Evolutionary conservation across 1,140 invertebrate species (phyloP).

Genomic region (Nasonia giraulti): DNA sequence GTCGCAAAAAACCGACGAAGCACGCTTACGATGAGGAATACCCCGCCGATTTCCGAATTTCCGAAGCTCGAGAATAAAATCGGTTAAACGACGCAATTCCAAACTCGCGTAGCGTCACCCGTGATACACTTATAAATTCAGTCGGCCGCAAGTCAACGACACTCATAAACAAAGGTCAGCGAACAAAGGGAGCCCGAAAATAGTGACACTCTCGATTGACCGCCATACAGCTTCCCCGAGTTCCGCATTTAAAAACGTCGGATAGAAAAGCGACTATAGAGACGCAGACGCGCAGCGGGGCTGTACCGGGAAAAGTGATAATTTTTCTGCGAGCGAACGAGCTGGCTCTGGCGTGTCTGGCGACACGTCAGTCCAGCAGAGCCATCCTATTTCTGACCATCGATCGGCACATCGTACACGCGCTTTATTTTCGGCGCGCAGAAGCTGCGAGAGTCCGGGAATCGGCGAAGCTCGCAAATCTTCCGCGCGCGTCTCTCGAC

Average conservation of each 20-base stretch:
- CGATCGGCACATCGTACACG: constrained; percentile 59
- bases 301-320: constrained; percentile 5
- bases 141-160: too few species aligned
- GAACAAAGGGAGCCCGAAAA: neutral
- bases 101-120: neutral
- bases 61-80: neutral
- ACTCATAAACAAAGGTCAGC: neutral
- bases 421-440: constrained; percentile 65
- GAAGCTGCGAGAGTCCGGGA: constrained; percentile 61
- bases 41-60: too few species aligned
- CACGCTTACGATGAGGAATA: too few species aligned
- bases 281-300: too few species aligned
- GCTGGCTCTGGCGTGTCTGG: neutral
- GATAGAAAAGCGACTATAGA: neutral
- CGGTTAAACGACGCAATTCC: too few species aligned
- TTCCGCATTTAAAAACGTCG: constrained; percentile 7
- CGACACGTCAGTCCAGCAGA: constrained; percentile 48
- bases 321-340: neutral
- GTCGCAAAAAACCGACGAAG: too few species aligned
- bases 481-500: constrained; percentile 13
- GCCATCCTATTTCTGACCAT: constrained; percentile 65
- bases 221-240: neutral
- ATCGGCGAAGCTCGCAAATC: constrained; percentile 56
- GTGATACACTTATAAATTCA: too few species aligned
- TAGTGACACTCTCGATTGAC: neutral